phyloP scores from a whole-genome alignment of 2,888 invertebrate species.

The Leptinotarsa juncta region DNA sequence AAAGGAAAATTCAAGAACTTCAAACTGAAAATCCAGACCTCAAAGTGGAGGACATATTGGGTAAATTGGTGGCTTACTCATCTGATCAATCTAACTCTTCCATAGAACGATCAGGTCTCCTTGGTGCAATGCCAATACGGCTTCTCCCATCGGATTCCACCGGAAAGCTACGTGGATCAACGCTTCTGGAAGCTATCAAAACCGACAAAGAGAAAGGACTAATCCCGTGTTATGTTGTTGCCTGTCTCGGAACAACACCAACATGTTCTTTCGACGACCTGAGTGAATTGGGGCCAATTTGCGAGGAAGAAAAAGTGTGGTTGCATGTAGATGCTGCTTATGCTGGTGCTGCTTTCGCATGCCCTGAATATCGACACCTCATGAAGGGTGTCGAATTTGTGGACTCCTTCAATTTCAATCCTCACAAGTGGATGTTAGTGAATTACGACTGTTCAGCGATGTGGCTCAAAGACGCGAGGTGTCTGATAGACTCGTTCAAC shows the following conservation, averaged over 20 bases:
- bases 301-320: slow-evolving; percentile 83
- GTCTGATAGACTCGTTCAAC: slow-evolving; percentile 88
- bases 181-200: slow-evolving; percentile 76
- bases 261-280: slow-evolving; percentile 91
- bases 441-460: slow-evolving; percentile 96
- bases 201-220: slow-evolving; percentile 83
- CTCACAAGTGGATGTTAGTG: slow-evolving; percentile 95
- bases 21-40: slow-evolving; percentile 71
- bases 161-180: slow-evolving; percentile 75
- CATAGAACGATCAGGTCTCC: slow-evolving; percentile 86
- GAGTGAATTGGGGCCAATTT: slow-evolving; percentile 86
- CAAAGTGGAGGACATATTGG: slow-evolving; percentile 75
- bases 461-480: slow-evolving; percentile 87
- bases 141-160: slow-evolving; percentile 77
- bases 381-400: slow-evolving; percentile 79
- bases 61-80: slow-evolving; percentile 83
- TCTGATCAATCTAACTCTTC: slow-evolving; percentile 92
- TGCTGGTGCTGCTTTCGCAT: slow-evolving; percentile 90
- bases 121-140: slow-evolving; percentile 84
- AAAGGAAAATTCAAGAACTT: slow-evolving; percentile 73
- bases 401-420: slow-evolving; percentile 93
- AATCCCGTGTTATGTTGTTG: slow-evolving; percentile 89
- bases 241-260: slow-evolving; percentile 78
- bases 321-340: slow-evolving; percentile 97
- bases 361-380: slow-evolving; percentile 83